phyloP scores from a whole-genome alignment of 64 coral and sea anemone genomes.

The Trachythela sp. region DNA sequence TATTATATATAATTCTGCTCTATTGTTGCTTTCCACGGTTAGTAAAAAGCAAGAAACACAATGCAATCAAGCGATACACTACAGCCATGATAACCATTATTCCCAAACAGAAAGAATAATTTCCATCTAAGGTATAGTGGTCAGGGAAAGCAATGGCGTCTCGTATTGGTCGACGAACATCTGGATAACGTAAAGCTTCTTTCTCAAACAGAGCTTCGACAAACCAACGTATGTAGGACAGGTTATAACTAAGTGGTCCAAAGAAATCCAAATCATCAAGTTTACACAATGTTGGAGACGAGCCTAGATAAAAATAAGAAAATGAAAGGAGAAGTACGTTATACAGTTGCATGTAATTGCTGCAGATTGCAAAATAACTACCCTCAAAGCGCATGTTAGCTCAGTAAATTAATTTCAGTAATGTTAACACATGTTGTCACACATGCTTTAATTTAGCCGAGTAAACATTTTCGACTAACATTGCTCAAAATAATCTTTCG shows the following conservation, averaged over 20 bases:
- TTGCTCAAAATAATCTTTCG: no score
- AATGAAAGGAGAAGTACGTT: neutral
- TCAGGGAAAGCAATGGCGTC: constrained; percentile 28
- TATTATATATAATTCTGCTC: no score
- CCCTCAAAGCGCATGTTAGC: no score
- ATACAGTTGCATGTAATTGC: neutral
- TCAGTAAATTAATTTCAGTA: no score
- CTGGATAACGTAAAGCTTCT: constrained; percentile 45
- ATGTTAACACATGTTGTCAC: no score
- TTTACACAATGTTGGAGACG: constrained; percentile 24
- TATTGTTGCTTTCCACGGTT: constrained; percentile 63
- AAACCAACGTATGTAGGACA: constrained; percentile 58
- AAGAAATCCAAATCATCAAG: constrained; percentile 35
- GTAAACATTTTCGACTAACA: no score
- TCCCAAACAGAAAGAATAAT: constrained; percentile 45
- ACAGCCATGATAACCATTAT: constrained; percentile 45
- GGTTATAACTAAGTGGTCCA: constrained; percentile 46
- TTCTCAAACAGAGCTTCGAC: constrained; percentile 50
- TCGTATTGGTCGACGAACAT: constrained; percentile 21
- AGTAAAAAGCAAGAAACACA: constrained; percentile 55
- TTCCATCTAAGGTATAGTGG: constrained; percentile 42
- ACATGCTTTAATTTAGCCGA: no score
- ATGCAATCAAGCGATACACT: constrained; percentile 34
- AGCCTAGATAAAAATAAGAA: neutral
- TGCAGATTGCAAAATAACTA: no score